These are phyloP conservation scores for Sapayoa aenigma DNA, from an alignment of 2,113 vertebrate genomes.

Conservation along the genomic window DNA sequence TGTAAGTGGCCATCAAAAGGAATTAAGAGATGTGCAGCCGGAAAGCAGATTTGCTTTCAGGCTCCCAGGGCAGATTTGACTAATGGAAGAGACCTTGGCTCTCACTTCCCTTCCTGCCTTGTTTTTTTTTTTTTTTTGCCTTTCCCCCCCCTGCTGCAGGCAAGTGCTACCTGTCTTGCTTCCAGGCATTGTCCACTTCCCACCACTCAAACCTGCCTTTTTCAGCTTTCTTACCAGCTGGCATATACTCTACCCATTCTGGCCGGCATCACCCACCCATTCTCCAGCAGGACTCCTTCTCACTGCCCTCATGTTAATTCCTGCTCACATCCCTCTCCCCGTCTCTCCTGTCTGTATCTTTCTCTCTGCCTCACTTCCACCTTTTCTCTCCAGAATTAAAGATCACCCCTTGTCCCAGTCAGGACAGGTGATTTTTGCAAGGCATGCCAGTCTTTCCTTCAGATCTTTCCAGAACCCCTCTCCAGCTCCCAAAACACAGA, in stretches of 20 bases:
- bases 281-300: background rate
- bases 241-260: fast-evolving
- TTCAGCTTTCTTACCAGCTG: background rate
- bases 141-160: background rate
- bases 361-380: background rate
- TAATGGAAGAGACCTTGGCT: conserved; percentile 64
- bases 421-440: background rate
- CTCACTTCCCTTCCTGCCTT: conserved; percentile 24
- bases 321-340: background rate
- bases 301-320: fast-evolving
- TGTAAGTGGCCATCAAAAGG: conserved; percentile 71
- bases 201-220: background rate
- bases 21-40: conserved; percentile 65
- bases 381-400: background rate
- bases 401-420: background rate
- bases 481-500: background rate
- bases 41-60: conserved; percentile 67
- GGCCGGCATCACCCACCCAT: background rate
- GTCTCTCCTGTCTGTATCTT: background rate
- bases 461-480: background rate
- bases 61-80: conserved; percentile 59
- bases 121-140: background rate
- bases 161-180: background rate
- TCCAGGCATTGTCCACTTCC: background rate
- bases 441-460: background rate